Percentiles rank a stretch among this genome's conserved stretches.
Evolutionary conservation across 2,797 vertebrate genomes (phyloP).

Genomic region (Xerus rutilus): DNA sequence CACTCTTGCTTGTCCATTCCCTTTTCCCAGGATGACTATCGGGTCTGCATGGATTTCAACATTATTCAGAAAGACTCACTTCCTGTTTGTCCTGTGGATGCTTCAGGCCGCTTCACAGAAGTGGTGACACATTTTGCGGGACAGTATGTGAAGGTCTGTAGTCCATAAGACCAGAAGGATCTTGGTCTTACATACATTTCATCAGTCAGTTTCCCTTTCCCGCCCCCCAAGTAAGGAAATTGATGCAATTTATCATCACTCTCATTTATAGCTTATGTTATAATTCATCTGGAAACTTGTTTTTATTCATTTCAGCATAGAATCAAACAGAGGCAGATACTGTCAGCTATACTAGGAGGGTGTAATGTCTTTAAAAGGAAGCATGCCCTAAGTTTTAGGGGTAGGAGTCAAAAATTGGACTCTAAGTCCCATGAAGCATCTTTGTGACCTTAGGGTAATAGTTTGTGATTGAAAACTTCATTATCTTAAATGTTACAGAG

Average conservation of each 20-base stretch:
- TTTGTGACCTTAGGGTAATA: background rate
- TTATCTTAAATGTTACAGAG: background rate
- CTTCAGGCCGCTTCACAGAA: conserved; percentile 96
- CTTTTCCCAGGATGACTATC: conserved; percentile 94
- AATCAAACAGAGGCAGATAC: background rate
- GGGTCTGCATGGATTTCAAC: conserved; percentile 96
- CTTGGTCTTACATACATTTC: background rate
- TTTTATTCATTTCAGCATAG: conserved; percentile 1
- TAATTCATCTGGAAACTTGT: background rate
- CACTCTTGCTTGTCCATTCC: rapidly evolving
- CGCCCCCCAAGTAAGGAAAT: background rate
- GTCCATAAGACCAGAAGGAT: background rate
- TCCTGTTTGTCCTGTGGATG: conserved; percentile 97
- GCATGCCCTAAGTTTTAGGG: background rate
- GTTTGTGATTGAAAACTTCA: background rate
- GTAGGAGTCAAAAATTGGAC: background rate
- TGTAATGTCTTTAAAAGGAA: background rate
- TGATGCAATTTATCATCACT: background rate
- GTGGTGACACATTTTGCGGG: conserved; percentile 97
- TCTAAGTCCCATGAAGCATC: background rate
- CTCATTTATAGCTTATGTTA: background rate
- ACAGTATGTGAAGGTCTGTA: conserved; percentile 98
- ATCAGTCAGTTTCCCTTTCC: background rate
- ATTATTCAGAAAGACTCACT: conserved; percentile 96
- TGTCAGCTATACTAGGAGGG: background rate